Conservation (phyloP, 2,113 vertebrate species). For the Origma solitaria region DNA sequence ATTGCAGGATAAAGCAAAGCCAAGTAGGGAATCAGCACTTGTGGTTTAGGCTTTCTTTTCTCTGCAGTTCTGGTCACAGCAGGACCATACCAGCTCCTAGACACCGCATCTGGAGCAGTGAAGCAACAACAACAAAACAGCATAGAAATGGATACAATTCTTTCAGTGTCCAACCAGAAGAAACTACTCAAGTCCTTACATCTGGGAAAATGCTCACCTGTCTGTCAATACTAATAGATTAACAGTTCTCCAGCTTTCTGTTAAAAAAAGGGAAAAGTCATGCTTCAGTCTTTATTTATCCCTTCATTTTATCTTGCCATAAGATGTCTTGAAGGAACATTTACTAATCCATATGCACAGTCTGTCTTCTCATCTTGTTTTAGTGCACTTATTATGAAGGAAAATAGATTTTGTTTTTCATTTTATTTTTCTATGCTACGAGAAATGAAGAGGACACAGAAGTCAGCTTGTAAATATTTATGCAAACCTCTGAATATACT, state of each 20-base stretch:
- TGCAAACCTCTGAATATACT: neutral
- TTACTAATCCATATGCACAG: neutral
- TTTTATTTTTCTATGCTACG: neutral
- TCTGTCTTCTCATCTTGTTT: neutral
- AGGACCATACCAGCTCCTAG: neutral
- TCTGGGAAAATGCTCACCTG: neutral
- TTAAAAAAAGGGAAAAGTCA: neutral
- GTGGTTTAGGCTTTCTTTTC: neutral
- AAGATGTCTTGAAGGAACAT: neutral
- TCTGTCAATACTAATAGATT: neutral
- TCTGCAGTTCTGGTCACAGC: neutral
- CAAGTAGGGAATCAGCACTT: fast-evolving
- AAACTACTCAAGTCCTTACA: neutral
- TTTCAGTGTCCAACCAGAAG: neutral
- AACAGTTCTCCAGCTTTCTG: neutral
- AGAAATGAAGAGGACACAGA: neutral
- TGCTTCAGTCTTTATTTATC: neutral
- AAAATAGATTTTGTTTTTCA: neutral
- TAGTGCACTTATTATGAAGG: neutral
- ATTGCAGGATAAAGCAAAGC: neutral
- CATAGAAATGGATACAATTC: neutral
- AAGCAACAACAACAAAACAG: neutral
- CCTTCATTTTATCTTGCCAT: neutral
- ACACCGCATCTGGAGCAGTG: neutral
- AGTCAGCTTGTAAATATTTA: neutral